Base-by-base conservation (phyloP, 1,140 invertebrate species). In the Elysia chlorotica region DNA sequence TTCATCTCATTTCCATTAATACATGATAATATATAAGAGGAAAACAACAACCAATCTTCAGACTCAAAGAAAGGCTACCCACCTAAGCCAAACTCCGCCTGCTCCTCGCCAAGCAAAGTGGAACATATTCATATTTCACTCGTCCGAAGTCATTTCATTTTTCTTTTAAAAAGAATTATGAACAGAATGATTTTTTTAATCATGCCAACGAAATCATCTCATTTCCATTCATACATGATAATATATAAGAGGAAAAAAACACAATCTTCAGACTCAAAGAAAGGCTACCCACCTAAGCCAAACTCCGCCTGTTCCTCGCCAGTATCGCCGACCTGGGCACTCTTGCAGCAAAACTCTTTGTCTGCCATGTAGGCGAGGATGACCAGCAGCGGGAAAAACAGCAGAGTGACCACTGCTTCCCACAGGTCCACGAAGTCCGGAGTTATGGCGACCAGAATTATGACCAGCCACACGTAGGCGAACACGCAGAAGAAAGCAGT, bases 391-490 rank as follows among this genome's bases (percentile, higher is more conserved):
- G 91, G 91, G 81, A 92, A 92, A 48, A 92, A 86, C 0, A 91
- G 73, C 33, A 92, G 88, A 0, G 91, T 92, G 10, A 92, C 72
- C 14, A 89, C 80, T 0, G 91, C 91, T 79, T 92, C 91, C 91
- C 91, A 92, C 0, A 91, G 69, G 37, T 92, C 90, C 6, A 92
- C 88, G 30, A 78, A 81, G 63, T 91, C 81, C 0, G 89, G 89
- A 0, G 89, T 85, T 19, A 84, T 80, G 1, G 76, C 85, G 21
- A 90, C 76, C 23, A 92, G 82, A 53, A 92, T 89, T 14, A 92
- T 76, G 33, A 91, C 83, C 10, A 92, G 85, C 92, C 92, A 92
- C n/a, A 92, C 79, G 83, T 92, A 92, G 0, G 92, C 91, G 74
- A 92, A 89, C 4, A 92, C 77, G 61, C 88, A 89, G 82, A 91